These are phyloP conservation scores for Triplophysa siluroides DNA, from an alignment of 2,113 vertebrate genomes.

Conservation along the genomic window DNA sequence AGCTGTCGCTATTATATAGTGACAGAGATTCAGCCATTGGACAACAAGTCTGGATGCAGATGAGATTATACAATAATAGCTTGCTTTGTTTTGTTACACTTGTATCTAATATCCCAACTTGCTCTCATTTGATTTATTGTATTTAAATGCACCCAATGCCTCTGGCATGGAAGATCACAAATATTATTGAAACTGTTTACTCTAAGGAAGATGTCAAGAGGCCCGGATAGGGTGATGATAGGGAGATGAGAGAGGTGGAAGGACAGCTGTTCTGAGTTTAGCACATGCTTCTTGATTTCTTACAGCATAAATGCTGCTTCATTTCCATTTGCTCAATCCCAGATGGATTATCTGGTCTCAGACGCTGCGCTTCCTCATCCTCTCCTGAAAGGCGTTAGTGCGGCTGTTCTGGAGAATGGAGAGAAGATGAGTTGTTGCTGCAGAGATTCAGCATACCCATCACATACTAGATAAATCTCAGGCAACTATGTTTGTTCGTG, in stretches of 20 bases:
- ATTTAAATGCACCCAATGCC: not conserved
- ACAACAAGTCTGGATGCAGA: not conserved
- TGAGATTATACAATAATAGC: not conserved
- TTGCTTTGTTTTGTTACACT: slow-evolving; percentile 16
- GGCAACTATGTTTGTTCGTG: slow-evolving; percentile 13
- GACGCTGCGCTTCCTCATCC: not conserved
- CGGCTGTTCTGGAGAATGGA: not conserved
- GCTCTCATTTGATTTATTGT: slow-evolving; percentile 6
- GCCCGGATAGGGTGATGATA: slow-evolving; percentile 19
- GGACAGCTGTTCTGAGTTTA: slow-evolving; percentile 21
- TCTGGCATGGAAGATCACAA: slow-evolving; percentile 3
- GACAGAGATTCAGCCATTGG: not conserved
- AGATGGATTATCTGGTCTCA: slow-evolving; percentile 24
- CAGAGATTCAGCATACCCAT: not conserved
- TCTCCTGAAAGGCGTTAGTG: not conserved
- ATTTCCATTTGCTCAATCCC: slow-evolving; percentile 35
- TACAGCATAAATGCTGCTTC: slow-evolving; percentile 33
- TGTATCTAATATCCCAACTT: not conserved
- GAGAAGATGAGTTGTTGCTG: slow-evolving; percentile 29
- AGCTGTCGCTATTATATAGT: not conserved
- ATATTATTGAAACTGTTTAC: slow-evolving; percentile 22
- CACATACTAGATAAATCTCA: slow-evolving; percentile 5
- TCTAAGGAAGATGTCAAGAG: slow-evolving; percentile 11
- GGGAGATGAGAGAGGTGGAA: not conserved
- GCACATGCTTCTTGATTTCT: slow-evolving; percentile 37